A percentile compares a stretch with the other conserved stretches of the same genome.
Conservation (phyloP, 2,113 vertebrate species). For the Calyptommatus sinebrachiatus region DNA sequence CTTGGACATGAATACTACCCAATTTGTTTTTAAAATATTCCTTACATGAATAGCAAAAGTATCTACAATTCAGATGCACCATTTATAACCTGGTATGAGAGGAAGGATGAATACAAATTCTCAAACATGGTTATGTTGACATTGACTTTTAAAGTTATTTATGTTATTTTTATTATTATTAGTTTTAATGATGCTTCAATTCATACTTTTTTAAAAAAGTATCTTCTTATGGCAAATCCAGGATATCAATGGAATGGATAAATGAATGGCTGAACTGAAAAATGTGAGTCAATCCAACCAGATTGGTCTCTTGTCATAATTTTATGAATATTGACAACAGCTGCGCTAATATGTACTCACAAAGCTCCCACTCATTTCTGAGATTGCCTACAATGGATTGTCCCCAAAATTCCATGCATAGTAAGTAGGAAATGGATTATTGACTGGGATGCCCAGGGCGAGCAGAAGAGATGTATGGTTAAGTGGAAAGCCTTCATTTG, state of each 20-base stretch:
- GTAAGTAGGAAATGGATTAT: too few species aligned
- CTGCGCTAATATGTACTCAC: not conserved
- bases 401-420: slow-evolving; percentile 61
- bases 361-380: not conserved
- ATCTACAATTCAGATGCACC: slow-evolving; percentile 26
- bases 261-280: too few species aligned
- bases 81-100: slow-evolving; percentile 34
- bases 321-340: not conserved
- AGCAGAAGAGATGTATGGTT: slow-evolving; percentile 3
- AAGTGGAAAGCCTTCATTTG: not conserved
- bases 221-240: too few species aligned
- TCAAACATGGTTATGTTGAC: slow-evolving; percentile 56
- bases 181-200: too few species aligned
- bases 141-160: not conserved
- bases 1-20: slow-evolving; percentile 12
- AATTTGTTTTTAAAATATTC: slow-evolving; percentile 16
- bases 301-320: not conserved
- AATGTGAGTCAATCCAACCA: not conserved
- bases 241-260: too few species aligned
- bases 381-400: not conserved
- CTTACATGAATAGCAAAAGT: slow-evolving; percentile 41
- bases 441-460: not conserved
- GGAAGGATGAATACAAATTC: slow-evolving; percentile 39
- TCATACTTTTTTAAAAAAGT: too few species aligned
- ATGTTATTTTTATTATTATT: too few species aligned